Percentiles rank a stretch among this genome's conserved stretches.
These are phyloP conservation scores for Procavia capensis DNA, from an alignment of 2,113 vertebrate species.

Conservation along the genomic window DNA sequence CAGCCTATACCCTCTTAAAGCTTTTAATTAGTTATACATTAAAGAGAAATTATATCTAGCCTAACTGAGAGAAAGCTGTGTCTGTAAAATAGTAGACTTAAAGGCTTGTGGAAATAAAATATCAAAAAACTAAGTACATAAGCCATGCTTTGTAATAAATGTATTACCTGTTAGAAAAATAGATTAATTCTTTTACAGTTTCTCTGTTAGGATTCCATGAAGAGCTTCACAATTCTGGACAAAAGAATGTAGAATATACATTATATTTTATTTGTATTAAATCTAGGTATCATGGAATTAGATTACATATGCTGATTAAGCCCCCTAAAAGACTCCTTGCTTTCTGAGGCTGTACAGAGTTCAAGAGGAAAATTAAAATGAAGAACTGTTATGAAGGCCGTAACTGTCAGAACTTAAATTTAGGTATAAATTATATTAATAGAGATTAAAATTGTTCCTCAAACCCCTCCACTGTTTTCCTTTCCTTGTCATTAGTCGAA, in stretches of 20 bases:
- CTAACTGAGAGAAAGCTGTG: background rate
- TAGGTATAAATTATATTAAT: background rate
- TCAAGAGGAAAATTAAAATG: no score
- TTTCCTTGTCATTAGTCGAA: background rate
- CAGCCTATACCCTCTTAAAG: background rate
- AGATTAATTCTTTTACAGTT: background rate
- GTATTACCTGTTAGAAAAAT: background rate
- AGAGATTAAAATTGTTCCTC: background rate
- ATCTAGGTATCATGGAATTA: no score
- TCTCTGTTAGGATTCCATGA: background rate
- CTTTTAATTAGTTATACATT: background rate
- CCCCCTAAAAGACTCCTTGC: background rate
- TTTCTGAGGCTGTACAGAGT: background rate
- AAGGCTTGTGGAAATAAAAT: slow-evolving; percentile 11
- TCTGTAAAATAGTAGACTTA: background rate
- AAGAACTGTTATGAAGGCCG: background rate
- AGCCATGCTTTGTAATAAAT: slow-evolving; percentile 1
- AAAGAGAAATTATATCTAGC: background rate
- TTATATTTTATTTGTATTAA: background rate
- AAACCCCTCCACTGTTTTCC: background rate
- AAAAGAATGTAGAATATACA: background rate
- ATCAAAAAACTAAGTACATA: slow-evolving; percentile 39
- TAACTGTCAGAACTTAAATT: background rate
- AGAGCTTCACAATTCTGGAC: background rate
- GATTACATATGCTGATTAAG: no score